Evolutionary conservation across 2,888 invertebrate genomes (phyloP).

Genomic region (Tridacna crocea): DNA sequence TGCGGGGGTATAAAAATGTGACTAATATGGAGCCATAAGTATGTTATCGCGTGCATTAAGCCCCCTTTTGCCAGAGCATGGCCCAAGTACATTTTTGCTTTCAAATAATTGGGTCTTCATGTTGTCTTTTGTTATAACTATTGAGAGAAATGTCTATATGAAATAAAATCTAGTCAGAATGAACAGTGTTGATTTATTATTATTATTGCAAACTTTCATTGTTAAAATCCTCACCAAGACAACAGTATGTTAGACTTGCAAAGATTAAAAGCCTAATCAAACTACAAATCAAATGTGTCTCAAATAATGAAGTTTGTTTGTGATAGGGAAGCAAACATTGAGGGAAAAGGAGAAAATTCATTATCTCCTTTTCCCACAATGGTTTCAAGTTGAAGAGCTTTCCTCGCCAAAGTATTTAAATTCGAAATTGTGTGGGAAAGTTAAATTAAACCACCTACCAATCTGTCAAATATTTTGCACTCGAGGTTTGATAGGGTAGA

Average conservation of each 20-base stretch:
- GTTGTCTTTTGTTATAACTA: neutral
- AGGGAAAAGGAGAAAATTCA: too few species aligned
- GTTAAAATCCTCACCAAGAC: neutral
- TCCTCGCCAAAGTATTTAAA: too few species aligned
- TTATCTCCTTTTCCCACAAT: neutral
- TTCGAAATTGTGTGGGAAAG: neutral
- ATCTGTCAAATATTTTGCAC: too few species aligned
- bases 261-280: too few species aligned
- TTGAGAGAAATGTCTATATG: neutral
- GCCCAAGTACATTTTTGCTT: too few species aligned
- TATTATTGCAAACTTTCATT: neutral
- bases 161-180: neutral
- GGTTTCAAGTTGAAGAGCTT: neutral
- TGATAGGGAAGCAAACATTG: neutral
- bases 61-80: too few species aligned
- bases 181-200: neutral
- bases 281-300: neutral
- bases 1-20: too few species aligned
- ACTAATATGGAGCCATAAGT: too few species aligned
- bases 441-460: too few species aligned
- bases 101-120: neutral
- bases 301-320: constrained; percentile 3
- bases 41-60: too few species aligned
- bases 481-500: too few species aligned
- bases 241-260: too few species aligned